Evolutionary conservation across 1,140 invertebrate species (phyloP).

Genomic region (Drosophila jambulina): DNA sequence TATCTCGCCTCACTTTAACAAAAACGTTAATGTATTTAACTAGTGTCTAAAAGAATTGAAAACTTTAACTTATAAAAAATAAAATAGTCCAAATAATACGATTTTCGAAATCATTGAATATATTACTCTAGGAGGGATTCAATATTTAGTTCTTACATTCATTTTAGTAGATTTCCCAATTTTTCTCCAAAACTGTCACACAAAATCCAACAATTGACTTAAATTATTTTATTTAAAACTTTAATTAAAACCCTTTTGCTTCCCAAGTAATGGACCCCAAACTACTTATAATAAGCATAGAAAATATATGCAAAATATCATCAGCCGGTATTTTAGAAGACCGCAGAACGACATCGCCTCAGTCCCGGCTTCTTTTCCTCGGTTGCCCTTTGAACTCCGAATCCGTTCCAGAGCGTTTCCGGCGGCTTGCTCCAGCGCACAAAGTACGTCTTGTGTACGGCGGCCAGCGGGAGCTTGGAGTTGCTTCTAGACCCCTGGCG

Average conservation of each 20-base stretch:
- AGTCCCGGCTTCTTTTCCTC: slow-evolving; percentile 22
- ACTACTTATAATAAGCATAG: slow-evolving; percentile 4
- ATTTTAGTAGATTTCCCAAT: too few species aligned
- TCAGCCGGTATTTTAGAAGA: slow-evolving; percentile 48
- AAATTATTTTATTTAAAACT: slow-evolving; percentile 1
- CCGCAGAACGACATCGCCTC: slow-evolving; percentile 72
- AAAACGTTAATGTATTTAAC: too few species aligned
- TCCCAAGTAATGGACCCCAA: slow-evolving; percentile 1
- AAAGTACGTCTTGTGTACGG: slow-evolving; percentile 80
- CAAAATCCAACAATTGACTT: neutral
- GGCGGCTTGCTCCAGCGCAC: slow-evolving; percentile 76
- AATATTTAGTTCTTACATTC: too few species aligned
- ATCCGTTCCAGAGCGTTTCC: slow-evolving; percentile 68
- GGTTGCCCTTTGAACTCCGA: slow-evolving; percentile 49
- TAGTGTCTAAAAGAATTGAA: neutral
- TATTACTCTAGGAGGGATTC: too few species aligned
- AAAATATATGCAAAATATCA: slow-evolving; percentile 44
- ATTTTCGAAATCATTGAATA: too few species aligned
- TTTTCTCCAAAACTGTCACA: too few species aligned
- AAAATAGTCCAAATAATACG: too few species aligned
- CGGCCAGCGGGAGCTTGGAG: slow-evolving; percentile 41
- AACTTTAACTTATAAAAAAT: too few species aligned
- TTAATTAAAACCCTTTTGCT: slow-evolving; percentile 10
- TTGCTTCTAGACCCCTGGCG: slow-evolving; percentile 8
- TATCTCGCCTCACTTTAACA: too few species aligned